phyloP scores from a whole-genome alignment of 2,797 vertebrate genomes.

The Cephalopachus bancanus region DNA sequence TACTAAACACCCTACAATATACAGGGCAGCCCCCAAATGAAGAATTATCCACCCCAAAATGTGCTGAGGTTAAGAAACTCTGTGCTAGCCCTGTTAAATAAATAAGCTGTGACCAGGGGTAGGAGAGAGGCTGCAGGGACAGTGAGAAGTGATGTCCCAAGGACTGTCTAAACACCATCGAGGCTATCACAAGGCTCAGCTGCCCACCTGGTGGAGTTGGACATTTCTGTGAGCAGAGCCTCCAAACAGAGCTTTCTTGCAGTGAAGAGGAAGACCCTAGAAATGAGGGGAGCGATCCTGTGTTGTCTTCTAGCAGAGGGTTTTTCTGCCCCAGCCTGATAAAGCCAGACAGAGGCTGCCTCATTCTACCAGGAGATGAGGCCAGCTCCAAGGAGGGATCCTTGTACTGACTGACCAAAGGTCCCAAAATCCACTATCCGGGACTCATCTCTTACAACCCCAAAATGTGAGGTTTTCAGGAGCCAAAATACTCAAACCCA shows the following conservation, averaged over 20 bases:
- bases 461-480: not conserved
- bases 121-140: not conserved
- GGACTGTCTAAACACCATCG: not conserved
- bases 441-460: not conserved
- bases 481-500: not conserved
- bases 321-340: not conserved
- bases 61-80: not conserved
- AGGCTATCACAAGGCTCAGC: not conserved
- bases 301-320: not conserved
- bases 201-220: not conserved
- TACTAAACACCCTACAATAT: not conserved
- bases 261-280: not conserved
- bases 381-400: not conserved
- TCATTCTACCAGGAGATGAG: not conserved
- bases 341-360: not conserved
- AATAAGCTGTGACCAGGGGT: not conserved
- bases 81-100: not conserved
- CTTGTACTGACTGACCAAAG: not conserved
- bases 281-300: not conserved
- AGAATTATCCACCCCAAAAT: not conserved
- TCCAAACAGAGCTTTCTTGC: not conserved
- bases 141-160: not conserved
- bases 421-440: not conserved
- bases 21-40: not conserved
- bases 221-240: not conserved